Conservation (phyloP, 1,140 invertebrate species). For the Drosophila pachea region DNA sequence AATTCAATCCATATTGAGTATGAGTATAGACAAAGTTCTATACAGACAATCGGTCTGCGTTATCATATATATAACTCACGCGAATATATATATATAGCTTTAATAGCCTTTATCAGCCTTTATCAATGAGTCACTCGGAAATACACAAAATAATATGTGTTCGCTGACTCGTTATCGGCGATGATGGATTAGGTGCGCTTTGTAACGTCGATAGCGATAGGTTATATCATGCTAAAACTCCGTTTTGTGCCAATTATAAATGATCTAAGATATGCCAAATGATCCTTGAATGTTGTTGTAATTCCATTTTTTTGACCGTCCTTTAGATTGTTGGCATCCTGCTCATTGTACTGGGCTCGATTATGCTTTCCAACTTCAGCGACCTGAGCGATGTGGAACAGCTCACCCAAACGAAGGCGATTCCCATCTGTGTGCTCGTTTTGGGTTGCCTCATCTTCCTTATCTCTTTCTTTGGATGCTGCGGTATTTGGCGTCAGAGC, state of each 20-base stretch:
- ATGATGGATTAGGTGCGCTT: conserved; percentile 47
- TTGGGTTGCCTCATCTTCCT: conserved; percentile 86
- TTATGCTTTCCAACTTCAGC: conserved; percentile 80
- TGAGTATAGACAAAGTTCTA: too few species aligned
- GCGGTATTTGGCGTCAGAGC: conserved; percentile 88
- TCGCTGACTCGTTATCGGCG: conserved; percentile 8
- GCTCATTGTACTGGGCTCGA: conserved; percentile 82
- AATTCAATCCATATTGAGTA: too few species aligned
- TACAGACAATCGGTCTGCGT: too few species aligned
- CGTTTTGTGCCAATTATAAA: not conserved
- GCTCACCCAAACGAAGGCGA: conserved; percentile 79
- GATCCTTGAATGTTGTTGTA: not conserved
- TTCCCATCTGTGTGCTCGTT: conserved; percentile 84
- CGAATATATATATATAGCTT: not conserved
- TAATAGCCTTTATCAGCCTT: conserved; percentile 16
- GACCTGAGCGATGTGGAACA: conserved; percentile 79
- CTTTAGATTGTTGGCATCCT: conserved; percentile 82
- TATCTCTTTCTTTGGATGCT: conserved; percentile 91
- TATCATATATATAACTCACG: conserved; percentile 2
- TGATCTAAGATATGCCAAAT: too few species aligned
- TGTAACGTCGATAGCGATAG: conserved; percentile 21
- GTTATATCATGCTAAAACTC: not conserved
- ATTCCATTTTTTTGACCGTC: conserved; percentile 20
- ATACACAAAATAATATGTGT: conserved; percentile 17
- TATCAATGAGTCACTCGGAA: conserved; percentile 18